Conservation (phyloP, 2,888 invertebrate genomes). For the Rotaria macrura region DNA sequence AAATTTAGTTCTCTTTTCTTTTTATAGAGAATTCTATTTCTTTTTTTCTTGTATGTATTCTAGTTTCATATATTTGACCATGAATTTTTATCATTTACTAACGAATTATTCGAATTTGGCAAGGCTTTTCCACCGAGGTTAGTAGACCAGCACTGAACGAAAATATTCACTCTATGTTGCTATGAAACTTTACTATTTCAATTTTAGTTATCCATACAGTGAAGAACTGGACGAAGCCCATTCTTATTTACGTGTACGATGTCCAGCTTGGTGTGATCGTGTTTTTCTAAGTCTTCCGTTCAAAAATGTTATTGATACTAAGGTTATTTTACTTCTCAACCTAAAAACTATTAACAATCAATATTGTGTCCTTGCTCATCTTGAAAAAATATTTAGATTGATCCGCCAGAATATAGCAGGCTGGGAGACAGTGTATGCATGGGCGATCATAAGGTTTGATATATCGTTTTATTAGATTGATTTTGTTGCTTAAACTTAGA, state of each 20-base stretch:
- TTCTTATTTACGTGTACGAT: conserved; percentile 84
- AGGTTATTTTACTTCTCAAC: neutral
- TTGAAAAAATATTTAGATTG: neutral
- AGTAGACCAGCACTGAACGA: no score
- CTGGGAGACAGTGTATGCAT: conserved; percentile 75
- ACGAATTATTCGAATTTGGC: conserved; percentile 73
- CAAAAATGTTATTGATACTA: conserved; percentile 50
- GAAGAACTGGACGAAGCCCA: conserved; percentile 72
- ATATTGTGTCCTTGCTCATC: neutral
- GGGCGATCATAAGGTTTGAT: conserved; percentile 74
- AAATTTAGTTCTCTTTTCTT: no score
- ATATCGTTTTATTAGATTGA: neutral
- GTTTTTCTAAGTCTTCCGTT: conserved; percentile 73
- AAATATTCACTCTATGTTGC: no score
- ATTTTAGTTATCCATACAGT: conserved; percentile 71
- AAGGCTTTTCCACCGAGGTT: conserved; percentile 74
- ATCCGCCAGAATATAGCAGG: conserved; percentile 60
- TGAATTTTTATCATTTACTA: conserved; percentile 68
- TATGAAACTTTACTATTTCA: no score
- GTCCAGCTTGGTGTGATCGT: conserved; percentile 95
- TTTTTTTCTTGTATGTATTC: neutral
- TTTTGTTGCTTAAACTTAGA: neutral
- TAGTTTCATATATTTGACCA: conserved; percentile 64
- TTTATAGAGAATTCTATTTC: no score
- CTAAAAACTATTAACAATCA: neutral